Base-by-base conservation (phyloP, 2,888 invertebrate genomes). In the Lasioglossum calceatum region DNA sequence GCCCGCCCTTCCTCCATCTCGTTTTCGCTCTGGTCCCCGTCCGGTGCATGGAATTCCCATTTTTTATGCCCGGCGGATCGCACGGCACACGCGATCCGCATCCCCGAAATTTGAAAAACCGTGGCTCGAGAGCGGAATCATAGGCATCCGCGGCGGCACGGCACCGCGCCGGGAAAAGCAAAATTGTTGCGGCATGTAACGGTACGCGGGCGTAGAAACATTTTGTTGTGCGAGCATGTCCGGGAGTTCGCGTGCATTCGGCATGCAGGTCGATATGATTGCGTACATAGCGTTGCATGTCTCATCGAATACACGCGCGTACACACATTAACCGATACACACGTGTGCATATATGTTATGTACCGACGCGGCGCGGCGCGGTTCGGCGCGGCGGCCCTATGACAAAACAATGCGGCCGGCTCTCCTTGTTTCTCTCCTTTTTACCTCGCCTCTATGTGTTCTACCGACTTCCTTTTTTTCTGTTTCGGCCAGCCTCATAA, bases 191-290 rank as follows among this genome's bases (percentile, higher is more conserved):
- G 23, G 36, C 7, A 32, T 71, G 44, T 58, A 54, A 32, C 44
- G 47, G 50, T 74, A 50, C 54, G 54, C 54, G 67, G 54, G n/a
- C 61, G 54, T 77, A 39, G 39, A 75, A 71, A n/a, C 42, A 75
- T 67, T 67, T 77, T 81, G 86, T 83, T 72, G 80, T 32, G 74
- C 82, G 83, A 47, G 64, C 76, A 58, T 47, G 61, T 64, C 72
- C 50, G 23, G 76, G 71, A 84, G 58, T n/a, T 88, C 83, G 86
- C 88, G 83, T 84, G 86, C 50, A 82, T 89, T 87, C 61, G 79
- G 78, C 83, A 90, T 87, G 84, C 84, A 78, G 80, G 81, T 86
- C 88, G 84, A 79, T 74, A 80, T 85, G 83, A 88, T 83, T 84
- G 76, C 77, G 73, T 85, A 83, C 50, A 67, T 82, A 74, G 78